Evolutionary conservation across 2,113 vertebrate species (phyloP).

Genomic region (Pleuronectes platessa): DNA sequence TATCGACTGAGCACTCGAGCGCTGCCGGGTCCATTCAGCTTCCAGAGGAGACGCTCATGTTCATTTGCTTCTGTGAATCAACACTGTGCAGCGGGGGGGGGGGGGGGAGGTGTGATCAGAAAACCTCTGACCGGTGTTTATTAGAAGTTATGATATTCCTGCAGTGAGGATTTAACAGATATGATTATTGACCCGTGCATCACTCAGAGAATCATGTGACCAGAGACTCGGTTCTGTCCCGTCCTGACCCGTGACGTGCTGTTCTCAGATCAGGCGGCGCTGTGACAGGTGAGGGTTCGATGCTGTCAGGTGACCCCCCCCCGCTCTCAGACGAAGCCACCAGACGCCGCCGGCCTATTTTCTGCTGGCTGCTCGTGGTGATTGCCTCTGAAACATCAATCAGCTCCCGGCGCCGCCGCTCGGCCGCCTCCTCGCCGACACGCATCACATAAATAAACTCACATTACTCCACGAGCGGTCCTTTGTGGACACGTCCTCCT

Average conservation of each 20-base stretch:
- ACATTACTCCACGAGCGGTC: slow-evolving; percentile 38
- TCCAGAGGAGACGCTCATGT: neutral
- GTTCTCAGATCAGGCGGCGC: neutral
- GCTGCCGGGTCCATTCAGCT: neutral
- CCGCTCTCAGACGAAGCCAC: slow-evolving; percentile 32
- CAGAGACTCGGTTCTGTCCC: no score
- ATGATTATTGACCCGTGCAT: no score
- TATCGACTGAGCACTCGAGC: neutral
- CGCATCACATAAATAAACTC: slow-evolving; percentile 67
- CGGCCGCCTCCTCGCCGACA: slow-evolving; percentile 34
- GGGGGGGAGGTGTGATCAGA: neutral
- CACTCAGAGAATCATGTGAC: no score
- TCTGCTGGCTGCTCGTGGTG: slow-evolving; percentile 63
- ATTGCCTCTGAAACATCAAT: slow-evolving; percentile 75
- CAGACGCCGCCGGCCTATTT: slow-evolving; percentile 44
- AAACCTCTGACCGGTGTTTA: no score
- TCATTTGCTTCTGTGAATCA: slow-evolving; percentile 33
- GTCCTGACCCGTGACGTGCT: neutral
- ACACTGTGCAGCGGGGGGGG: neutral
- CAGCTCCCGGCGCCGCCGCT: slow-evolving; percentile 25
- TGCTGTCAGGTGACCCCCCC: slow-evolving; percentile 15
- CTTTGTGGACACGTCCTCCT: neutral
- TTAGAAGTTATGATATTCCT: no score
- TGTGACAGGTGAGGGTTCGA: slow-evolving; percentile 9
- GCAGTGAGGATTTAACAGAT: no score